Conservation (phyloP, 1,140 invertebrate species). For the Drosophila pallidifrons region DNA sequence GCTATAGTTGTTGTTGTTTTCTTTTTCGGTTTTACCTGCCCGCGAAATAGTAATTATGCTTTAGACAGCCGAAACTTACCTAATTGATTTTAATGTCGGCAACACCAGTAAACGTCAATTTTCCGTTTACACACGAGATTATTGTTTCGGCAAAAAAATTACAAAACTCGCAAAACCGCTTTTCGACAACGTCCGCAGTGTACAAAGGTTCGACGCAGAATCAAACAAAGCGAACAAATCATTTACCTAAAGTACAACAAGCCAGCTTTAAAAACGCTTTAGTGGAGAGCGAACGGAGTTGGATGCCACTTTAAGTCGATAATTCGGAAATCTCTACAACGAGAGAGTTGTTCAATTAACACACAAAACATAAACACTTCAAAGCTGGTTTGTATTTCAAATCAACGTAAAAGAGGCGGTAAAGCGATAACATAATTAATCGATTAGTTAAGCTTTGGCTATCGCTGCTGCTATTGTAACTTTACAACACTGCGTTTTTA, state of each 20-base stretch:
- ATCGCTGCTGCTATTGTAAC: neutral
- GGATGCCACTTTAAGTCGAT: neutral
- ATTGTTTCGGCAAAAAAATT: constrained; percentile 33
- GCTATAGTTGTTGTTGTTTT: constrained; percentile 35
- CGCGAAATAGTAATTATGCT: constrained; percentile 45
- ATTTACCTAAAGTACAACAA: constrained; percentile 36
- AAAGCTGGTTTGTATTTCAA: constrained; percentile 20
- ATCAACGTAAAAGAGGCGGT: neutral
- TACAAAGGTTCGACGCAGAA: constrained; percentile 52
- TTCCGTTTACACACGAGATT: constrained; percentile 16
- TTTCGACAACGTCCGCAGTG: constrained; percentile 37
- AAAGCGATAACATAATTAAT: constrained; percentile 14
- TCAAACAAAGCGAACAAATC: constrained; percentile 45
- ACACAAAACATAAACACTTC: constrained; percentile 1
- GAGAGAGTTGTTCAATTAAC: neutral
- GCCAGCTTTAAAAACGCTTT: constrained; percentile 14
- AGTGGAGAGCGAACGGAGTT: neutral
- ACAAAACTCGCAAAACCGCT: constrained; percentile 41
- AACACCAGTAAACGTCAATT: constrained; percentile 24
- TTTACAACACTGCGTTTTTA: constrained; percentile 25
- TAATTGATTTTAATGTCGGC: constrained; percentile 47
- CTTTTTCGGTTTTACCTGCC: constrained; percentile 6
- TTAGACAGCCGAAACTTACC: constrained; percentile 53
- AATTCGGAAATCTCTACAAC: neutral
- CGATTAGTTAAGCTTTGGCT: constrained; percentile 9